Conservation (phyloP, 2,113 vertebrate species). For the Oxyura jamaicensis region DNA sequence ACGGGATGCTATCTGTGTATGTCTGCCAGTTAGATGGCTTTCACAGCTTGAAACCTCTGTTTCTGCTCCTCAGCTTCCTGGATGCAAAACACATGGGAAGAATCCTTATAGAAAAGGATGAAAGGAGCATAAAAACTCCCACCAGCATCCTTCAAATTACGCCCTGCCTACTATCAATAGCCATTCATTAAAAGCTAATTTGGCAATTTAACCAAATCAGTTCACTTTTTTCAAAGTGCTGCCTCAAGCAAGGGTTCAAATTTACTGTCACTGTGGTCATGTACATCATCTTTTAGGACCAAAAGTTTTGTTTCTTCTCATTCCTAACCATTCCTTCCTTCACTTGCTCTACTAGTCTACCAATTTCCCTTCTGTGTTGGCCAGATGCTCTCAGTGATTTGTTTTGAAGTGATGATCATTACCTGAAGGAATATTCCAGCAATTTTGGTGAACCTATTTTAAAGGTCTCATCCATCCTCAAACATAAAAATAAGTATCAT, state of each 20-base stretch:
- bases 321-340: not conserved
- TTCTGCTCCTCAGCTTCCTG: not conserved
- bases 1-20: not conserved
- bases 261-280: accelerated
- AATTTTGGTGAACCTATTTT: not conserved
- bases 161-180: not conserved
- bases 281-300: not conserved
- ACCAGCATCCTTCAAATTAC: not conserved
- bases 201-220: not conserved
- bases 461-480: not conserved
- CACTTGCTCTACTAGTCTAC: not conserved
- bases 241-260: not conserved
- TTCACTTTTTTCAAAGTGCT: not conserved
- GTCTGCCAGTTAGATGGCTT: not conserved
- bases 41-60: constrained; percentile 32
- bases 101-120: not conserved
- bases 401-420: not conserved
- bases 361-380: not conserved
- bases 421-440: not conserved
- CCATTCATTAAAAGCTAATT: not conserved
- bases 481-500: not conserved
- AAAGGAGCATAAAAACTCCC: not conserved
- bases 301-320: not conserved
- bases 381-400: not conserved
- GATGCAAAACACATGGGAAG: not conserved